Evolutionary conservation across 1,140 invertebrate species (phyloP).

Genomic region (Zophobas atratus): DNA sequence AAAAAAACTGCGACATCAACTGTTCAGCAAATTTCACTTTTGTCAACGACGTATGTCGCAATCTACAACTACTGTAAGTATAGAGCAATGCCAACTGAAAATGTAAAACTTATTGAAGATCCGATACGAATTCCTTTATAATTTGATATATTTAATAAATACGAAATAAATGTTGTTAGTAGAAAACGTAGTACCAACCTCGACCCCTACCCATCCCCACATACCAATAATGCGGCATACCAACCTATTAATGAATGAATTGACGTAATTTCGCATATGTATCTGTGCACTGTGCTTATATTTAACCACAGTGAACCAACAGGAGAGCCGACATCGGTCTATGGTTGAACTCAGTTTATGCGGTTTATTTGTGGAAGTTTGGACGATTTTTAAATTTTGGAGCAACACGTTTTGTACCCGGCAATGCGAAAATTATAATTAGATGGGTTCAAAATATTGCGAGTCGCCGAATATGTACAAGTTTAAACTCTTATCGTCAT

Average conservation of each 20-base stretch:
- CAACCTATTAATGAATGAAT: constrained; percentile 47
- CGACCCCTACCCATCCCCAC: too few relatives aligned
- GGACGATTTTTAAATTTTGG: constrained; percentile 24
- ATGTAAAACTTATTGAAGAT: too few relatives aligned
- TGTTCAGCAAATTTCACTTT: too few relatives aligned
- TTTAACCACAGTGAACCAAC: constrained; percentile 22
- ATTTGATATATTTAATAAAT: too few relatives aligned
- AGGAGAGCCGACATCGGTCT: neutral
- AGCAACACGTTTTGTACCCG: constrained; percentile 3
- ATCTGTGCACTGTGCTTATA: constrained; percentile 36
- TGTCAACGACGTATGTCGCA: too few relatives aligned
- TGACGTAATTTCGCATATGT: constrained; percentile 44
- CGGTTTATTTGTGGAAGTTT: constrained; percentile 34
- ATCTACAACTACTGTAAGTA: too few relatives aligned
- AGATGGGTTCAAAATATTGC: constrained; percentile 28
- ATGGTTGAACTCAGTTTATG: constrained; percentile 3
- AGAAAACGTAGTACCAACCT: too few relatives aligned
- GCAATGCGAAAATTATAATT: constrained; percentile 35
- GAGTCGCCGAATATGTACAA: constrained; percentile 24
- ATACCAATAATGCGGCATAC: constrained; percentile 27
- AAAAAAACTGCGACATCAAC: too few relatives aligned
- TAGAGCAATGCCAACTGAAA: too few relatives aligned
- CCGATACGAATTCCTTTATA: too few relatives aligned
- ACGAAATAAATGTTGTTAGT: too few relatives aligned
- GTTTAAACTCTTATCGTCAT: constrained; percentile 17